Conservation (phyloP, 2,797 vertebrate genomes). For the Eremophila alpestris region DNA sequence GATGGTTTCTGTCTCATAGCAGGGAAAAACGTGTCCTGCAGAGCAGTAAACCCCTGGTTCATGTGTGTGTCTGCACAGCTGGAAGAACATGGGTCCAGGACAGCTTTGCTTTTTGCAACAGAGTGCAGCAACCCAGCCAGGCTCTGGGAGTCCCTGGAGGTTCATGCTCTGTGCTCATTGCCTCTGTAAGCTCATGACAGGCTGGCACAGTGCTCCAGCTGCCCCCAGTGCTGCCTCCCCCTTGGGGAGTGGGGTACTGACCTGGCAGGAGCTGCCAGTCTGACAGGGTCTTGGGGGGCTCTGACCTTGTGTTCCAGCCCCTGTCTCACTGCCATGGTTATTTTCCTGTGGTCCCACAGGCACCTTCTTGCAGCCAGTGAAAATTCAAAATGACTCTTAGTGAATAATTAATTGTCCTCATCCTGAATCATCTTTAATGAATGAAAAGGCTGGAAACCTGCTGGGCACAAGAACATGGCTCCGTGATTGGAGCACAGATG, state of each 20-base stretch:
- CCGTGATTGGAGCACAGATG: neutral
- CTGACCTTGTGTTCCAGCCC: neutral
- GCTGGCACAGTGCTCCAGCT: neutral
- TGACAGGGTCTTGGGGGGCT: neutral
- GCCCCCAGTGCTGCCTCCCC: neutral
- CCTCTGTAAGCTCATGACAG: neutral
- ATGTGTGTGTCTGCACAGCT: neutral
- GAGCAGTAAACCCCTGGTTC: neutral
- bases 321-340: neutral
- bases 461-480: neutral
- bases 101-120: neutral
- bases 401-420: slow-evolving; percentile 44
- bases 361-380: neutral
- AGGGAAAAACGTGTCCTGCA: neutral
- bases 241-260: neutral
- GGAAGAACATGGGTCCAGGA: neutral
- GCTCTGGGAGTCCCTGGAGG: neutral
- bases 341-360: neutral
- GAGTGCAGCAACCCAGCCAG: neutral
- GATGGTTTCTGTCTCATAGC: neutral
- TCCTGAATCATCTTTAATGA: slow-evolving; percentile 32
- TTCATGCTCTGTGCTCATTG: neutral
- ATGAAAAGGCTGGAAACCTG: slow-evolving; percentile 30
- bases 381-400: neutral
- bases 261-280: neutral